Evolutionary conservation across 2,113 vertebrate genomes (phyloP).

Genomic region (Pundamilia nyererei): DNA sequence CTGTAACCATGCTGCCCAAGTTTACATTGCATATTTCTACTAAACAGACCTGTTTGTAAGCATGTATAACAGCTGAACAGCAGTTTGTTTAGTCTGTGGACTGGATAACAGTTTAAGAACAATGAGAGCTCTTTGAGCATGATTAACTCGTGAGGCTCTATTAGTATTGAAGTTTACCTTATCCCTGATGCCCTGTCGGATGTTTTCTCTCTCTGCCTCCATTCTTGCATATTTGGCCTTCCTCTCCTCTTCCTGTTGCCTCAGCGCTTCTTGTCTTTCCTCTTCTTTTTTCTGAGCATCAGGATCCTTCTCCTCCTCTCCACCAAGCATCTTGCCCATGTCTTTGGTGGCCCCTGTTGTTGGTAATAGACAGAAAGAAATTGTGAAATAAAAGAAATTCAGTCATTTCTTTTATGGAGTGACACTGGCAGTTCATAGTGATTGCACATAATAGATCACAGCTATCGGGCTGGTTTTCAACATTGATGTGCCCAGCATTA

Average conservation of each 20-base stretch:
- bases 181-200: constrained; percentile 90
- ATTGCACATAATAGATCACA: background rate
- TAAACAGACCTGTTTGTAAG: background rate
- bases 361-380: background rate
- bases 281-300: constrained; percentile 90
- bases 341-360: constrained; percentile 78
- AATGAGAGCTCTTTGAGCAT: background rate
- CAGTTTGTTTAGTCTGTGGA: background rate
- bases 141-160: background rate
- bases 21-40: background rate
- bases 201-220: constrained; percentile 86
- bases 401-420: background rate
- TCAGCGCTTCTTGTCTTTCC: constrained; percentile 84
- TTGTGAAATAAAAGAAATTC: background rate
- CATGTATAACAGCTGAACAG: background rate
- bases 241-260: constrained; percentile 88
- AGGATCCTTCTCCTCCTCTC: constrained; percentile 71
- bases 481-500: background rate
- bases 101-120: background rate
- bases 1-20: background rate
- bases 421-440: background rate
- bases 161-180: constrained; percentile 71
- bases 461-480: background rate
- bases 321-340: constrained; percentile 71
- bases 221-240: constrained; percentile 90